Conservation (phyloP, 2,888 invertebrate genomes). For the Hypercompe scribonia region DNA sequence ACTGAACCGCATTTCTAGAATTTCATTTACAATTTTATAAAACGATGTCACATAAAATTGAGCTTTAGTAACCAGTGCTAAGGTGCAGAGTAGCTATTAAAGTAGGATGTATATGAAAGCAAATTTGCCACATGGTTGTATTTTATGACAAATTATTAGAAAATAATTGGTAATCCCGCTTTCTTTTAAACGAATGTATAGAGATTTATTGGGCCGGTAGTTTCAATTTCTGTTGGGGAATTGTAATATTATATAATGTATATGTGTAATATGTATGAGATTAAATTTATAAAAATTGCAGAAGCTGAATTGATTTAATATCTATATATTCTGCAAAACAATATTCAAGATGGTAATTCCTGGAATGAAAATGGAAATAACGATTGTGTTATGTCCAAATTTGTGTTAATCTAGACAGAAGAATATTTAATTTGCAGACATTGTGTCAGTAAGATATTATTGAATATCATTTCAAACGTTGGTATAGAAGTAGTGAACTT, state of each 20-base stretch:
- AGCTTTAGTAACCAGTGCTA: conserved; percentile 38
- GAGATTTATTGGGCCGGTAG: conserved; percentile 45
- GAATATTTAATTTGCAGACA: neutral
- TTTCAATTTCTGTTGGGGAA: conserved; percentile 41
- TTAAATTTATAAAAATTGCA: conserved; percentile 6
- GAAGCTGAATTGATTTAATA: conserved; percentile 1
- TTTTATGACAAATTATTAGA: conserved; percentile 60
- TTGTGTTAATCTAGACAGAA: neutral
- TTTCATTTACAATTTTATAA: conserved; percentile 25
- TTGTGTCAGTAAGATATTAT: neutral
- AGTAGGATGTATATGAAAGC: conserved; percentile 26
- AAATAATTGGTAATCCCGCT: conserved; percentile 50
- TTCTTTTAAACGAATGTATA: conserved; percentile 36
- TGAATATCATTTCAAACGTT: neutral
- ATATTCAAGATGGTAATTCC: conserved; percentile 7
- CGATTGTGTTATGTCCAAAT: neutral
- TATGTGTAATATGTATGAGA: conserved; percentile 20
- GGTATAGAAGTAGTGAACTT: too few relatives aligned
- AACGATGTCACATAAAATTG: conserved; percentile 32
- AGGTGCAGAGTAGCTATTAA: conserved; percentile 10
- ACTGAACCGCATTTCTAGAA: conserved; percentile 1
- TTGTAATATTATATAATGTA: conserved; percentile 42
- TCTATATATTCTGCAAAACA: conserved; percentile 2
- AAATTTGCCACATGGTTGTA: conserved; percentile 58
- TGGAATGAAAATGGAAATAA: neutral